A percentile compares a stretch with the other conserved stretches of the same genome.
These are phyloP conservation scores for Zaprionus lachaisei DNA, from an alignment of 1,140 invertebrate species.

Conservation along the genomic window DNA sequence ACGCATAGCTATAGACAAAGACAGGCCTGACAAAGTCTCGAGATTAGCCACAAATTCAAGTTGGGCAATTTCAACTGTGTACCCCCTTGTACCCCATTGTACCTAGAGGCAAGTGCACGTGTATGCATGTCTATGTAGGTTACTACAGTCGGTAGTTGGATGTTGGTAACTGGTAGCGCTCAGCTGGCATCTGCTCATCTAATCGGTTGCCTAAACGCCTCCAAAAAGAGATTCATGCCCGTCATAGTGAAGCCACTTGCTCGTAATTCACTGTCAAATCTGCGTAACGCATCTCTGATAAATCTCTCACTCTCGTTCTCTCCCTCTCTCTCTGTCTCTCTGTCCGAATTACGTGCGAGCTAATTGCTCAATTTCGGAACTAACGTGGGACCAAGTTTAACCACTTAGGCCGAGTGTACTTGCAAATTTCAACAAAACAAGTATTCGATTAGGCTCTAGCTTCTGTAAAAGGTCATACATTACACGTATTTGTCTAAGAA, in stretches of 20 bases:
- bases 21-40: background rate
- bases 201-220: constrained; percentile 60
- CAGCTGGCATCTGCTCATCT: constrained; percentile 53
- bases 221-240: constrained; percentile 44
- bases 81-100: background rate
- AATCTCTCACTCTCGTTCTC: constrained; percentile 31
- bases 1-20: background rate
- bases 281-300: constrained; percentile 46
- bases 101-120: background rate
- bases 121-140: constrained; percentile 15
- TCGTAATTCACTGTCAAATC: constrained; percentile 58
- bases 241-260: constrained; percentile 40
- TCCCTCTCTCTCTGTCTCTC: background rate
- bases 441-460: background rate
- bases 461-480: background rate
- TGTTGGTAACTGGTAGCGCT: constrained; percentile 11
- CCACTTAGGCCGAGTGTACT: background rate
- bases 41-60: background rate
- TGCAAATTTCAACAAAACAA: background rate
- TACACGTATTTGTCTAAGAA: no score
- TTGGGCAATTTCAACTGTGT: constrained; percentile 4
- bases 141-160: background rate
- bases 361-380: constrained; percentile 22
- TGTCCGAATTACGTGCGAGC: constrained; percentile 21
- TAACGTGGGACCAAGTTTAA: constrained; percentile 15